Evolutionary conservation across 2,113 vertebrate genomes (phyloP).

Genomic region (Arothron firmamentum): DNA sequence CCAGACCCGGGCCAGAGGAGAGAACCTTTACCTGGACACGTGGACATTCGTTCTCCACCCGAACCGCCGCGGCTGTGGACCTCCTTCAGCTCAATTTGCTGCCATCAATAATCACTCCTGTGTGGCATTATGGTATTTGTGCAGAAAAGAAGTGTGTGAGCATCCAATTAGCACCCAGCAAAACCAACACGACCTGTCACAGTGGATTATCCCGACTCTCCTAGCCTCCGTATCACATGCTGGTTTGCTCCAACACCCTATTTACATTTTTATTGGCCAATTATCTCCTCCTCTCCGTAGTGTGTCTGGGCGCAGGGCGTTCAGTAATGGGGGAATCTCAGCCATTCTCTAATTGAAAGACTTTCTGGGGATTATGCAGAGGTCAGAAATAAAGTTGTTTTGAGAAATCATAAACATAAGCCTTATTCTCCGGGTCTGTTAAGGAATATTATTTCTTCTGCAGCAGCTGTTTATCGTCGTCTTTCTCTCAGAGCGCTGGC

Average conservation of each 20-base stretch:
- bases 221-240: constrained; percentile 42
- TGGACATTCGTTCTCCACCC: background rate
- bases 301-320: constrained; percentile 52
- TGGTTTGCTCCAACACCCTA: constrained; percentile 62
- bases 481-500: constrained; percentile 11
- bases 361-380: constrained; percentile 68
- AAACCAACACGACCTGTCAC: constrained; percentile 71
- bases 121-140: constrained; percentile 43
- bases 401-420: constrained; percentile 66
- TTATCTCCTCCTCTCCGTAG: constrained; percentile 69
- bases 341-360: constrained; percentile 69
- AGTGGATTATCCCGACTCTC: constrained; percentile 66
- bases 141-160: constrained; percentile 42
- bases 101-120: constrained; percentile 40
- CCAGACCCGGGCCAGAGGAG: constrained; percentile 3
- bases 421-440: constrained; percentile 50
- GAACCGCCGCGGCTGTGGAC: constrained; percentile 1
- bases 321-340: constrained; percentile 54
- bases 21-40: constrained; percentile 26
- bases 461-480: constrained; percentile 59
- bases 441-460: constrained; percentile 46
- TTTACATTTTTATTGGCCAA: constrained; percentile 80
- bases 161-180: constrained; percentile 68
- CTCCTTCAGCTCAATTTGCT: constrained; percentile 21
- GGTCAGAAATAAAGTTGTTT: constrained; percentile 71